Evolutionary conservation across 2,797 vertebrate species (phyloP), one percentile per base, ranked within the genome.

Genomic region (Acipenser transmontanus): DNA sequence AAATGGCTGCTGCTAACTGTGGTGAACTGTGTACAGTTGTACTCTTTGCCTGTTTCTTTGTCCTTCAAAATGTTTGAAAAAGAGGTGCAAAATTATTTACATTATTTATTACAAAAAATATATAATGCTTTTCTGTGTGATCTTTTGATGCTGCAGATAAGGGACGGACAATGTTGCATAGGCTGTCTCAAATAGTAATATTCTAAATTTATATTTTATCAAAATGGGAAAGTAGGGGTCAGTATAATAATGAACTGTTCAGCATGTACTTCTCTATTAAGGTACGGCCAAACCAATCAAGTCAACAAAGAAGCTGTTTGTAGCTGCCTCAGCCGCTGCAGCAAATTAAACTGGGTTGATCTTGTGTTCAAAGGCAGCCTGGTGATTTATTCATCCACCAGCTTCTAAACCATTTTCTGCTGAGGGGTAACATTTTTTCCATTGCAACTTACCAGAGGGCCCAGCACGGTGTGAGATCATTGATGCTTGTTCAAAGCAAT

Each of bases 81-180:
- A 34, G 34, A 34, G 34, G 34, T 34, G 34, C 34, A 34, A 34
- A 34, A 34, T 34, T 34, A 34, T 34, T 34, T 34, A 34, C 34
- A 34, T 34, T 34, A 3, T 34, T 34, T 34, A 3, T 34, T 34
- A 34, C 34, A 34, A 34, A 34, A 34, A 34, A 34, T 34, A 34
- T 34, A 34, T 34, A 34, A 34, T 61, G 34, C 57, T 61, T 49
- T 13, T 34, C 49, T 48, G 68, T 65, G 57, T 65, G 50, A 69
- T 47, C 64, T 59, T 64, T 52, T 69, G 68, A 52, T 65, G 56
- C 34, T 65, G 63, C 57, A 69, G 49, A 51, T 59, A 61, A 50
- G 12, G 61, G 61, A 76, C 74, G 34, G 3, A 34, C 34, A 34
- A 3, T 34, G 34, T 34, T 34, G 34, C 34, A 34, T 34, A 34